Evolutionary conservation across 2,888 invertebrate genomes (phyloP), one percentile per base, ranked within the genome.

Genomic region (Anthrax anthrax): DNA sequence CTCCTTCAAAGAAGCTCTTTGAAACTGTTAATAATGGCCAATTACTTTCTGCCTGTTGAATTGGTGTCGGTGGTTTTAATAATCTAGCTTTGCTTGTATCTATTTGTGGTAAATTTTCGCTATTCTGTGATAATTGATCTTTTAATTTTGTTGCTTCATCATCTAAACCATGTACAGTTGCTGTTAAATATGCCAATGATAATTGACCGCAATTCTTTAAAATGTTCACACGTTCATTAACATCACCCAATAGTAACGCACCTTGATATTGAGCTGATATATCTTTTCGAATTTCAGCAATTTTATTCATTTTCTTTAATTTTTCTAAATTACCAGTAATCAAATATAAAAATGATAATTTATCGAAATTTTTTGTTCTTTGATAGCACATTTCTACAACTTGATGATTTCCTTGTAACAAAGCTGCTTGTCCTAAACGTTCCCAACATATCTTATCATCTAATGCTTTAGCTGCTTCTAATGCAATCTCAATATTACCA

Each of bases 301-400:
- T 98, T 72, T 96, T 96, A 72, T 90, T 95, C 98, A 99, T 98
- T 70, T 97, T 97, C 53, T 84, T 79, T 52, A 99, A 72, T 65
- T 98, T 98, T 50, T 97, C 97, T 60, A 95, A 71, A 68, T 99
- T 98, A 13, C 98, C 98, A 16, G 98, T 99, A 53, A 97, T 91
- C 37, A 98, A 75, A 70, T 99, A 98, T 38, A 98, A 75, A 73
- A 99, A 98, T 16, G 95, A 88, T 0, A 99, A 76, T 70, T 96
- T 96, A 69, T 98, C 97, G 66, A 98, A 99, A 72, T 96, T 96
- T 72, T 98, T 99, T 1, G 96, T 98, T 51, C 97, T 80, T 64
- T 99, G 97, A 69, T 99, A 99, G 61, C 96, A 95, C 95, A 98
- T 96, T 69, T 99, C 98, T 1, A 98, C 97, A 42, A 87, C 85